Conservation (phyloP, 2,113 vertebrate species). For the Anser cygnoides region DNA sequence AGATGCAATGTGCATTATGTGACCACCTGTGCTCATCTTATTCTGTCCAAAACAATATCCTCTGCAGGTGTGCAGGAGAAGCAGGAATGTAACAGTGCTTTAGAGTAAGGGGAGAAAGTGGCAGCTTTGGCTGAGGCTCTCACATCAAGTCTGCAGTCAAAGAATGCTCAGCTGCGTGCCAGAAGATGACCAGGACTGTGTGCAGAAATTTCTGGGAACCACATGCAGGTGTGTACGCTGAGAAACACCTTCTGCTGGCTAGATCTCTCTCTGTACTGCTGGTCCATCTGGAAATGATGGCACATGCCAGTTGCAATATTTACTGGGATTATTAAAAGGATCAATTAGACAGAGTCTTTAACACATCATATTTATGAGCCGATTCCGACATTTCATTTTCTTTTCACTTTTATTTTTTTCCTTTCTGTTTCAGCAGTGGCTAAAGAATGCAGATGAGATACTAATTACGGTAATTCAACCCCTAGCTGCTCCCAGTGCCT, state of each 20-base stretch:
- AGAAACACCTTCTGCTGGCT: not conserved
- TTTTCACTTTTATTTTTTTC: not conserved
- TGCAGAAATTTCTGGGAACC: not conserved
- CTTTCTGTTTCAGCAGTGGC: not conserved
- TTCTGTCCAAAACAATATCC: slow-evolving; percentile 52
- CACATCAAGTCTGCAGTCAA: not conserved
- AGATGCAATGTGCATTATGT: not conserved
- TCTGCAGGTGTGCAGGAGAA: slow-evolving; percentile 33
- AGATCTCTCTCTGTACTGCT: not conserved
- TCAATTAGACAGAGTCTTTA: slow-evolving; percentile 1
- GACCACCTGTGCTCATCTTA: slow-evolving; percentile 39
- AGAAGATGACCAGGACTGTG: not conserved
- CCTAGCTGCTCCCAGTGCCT: not conserved
- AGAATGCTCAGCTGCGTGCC: not conserved
- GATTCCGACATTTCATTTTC: not conserved
- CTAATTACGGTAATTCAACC: not conserved
- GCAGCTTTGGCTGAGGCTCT: slow-evolving; percentile 21
- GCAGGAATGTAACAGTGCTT: not conserved
- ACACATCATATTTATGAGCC: not conserved
- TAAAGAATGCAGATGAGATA: slow-evolving; percentile 11
- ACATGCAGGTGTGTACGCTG: not conserved
- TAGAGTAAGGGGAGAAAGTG: not conserved
- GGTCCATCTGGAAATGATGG: slow-evolving; percentile 8
- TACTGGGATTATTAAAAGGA: slow-evolving; percentile 32
- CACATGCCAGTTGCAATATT: not conserved